A percentile compares a stretch with the other conserved stretches of the same genome.
phyloP scores from a whole-genome alignment of 64 coral and sea anemone genomes.

The Orbicella faveolata region DNA sequence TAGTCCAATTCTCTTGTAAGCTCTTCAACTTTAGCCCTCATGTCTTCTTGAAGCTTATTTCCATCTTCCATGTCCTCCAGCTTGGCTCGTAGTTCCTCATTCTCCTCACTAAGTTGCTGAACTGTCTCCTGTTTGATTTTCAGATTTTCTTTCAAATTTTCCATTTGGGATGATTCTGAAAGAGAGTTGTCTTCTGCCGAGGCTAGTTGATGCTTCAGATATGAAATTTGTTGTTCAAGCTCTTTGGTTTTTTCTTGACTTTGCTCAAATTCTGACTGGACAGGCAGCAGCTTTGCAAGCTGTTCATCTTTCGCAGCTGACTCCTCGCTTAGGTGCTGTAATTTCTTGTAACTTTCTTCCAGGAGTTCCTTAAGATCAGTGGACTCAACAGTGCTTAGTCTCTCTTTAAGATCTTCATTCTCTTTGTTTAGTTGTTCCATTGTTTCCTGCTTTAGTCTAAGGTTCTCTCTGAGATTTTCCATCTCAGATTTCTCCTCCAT shows the following conservation, averaged over 20 bases:
- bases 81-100: constrained; percentile 60
- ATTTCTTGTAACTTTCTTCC: constrained; percentile 79
- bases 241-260: constrained; percentile 32
- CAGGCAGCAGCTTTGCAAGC: constrained; percentile 41
- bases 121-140: constrained; percentile 81
- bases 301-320: constrained; percentile 51
- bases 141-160: constrained; percentile 84
- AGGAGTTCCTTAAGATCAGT: constrained; percentile 80
- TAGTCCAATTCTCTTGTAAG: constrained; percentile 32
- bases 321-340: constrained; percentile 62
- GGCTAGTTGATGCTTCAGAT: constrained; percentile 60
- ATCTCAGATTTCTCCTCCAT: constrained; percentile 76
- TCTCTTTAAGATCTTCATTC: constrained; percentile 76
- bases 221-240: constrained; percentile 58
- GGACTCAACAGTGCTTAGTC: constrained; percentile 61
- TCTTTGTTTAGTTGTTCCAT: constrained; percentile 68
- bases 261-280: constrained; percentile 56
- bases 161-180: constrained; percentile 86
- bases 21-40: constrained; percentile 12
- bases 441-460: constrained; percentile 69
- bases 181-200: constrained; percentile 77
- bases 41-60: background rate
- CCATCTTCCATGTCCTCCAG: constrained; percentile 36
- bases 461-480: constrained; percentile 62
- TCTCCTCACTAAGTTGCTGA: constrained; percentile 71